Percentiles rank a stretch among this genome's conserved stretches.
Evolutionary conservation across 2,113 vertebrate genomes (phyloP).

Genomic region (Gallinago undulata): DNA sequence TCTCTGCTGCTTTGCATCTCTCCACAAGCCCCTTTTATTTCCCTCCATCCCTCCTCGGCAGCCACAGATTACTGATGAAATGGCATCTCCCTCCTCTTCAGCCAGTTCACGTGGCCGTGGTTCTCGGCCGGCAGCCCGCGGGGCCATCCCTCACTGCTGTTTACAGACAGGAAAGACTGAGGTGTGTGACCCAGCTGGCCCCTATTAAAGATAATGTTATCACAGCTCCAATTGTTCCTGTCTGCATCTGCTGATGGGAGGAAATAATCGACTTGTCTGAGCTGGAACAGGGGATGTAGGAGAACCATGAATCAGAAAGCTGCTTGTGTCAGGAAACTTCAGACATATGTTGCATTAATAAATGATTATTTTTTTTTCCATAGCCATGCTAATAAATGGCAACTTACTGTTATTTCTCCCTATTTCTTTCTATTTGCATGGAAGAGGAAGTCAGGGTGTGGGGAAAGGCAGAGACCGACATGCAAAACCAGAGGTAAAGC

Average conservation of each 20-base stretch:
- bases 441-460: background rate
- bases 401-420: background rate
- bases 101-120: accelerated
- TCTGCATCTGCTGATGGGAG: conserved; percentile 6
- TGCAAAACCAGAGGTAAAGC: background rate
- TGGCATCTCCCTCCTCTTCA: background rate
- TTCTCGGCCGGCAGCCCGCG: accelerated
- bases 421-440: background rate
- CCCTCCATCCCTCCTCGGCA: background rate
- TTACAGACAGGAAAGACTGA: background rate
- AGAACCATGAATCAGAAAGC: background rate
- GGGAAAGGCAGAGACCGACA: background rate
- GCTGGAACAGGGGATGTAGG: background rate
- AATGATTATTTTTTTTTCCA: background rate
- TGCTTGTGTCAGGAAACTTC: background rate
- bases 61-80: background rate
- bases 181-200: background rate
- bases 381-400: background rate
- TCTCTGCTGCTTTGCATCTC: background rate
- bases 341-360: background rate
- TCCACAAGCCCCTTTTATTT: background rate
- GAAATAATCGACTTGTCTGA: conserved; percentile 14
- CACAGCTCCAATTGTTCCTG: conserved; percentile 5
- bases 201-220: conserved; percentile 12
- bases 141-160: background rate